Base-by-base conservation (phyloP, 2,888 invertebrate species). In the Camptogramma bilineatum region DNA sequence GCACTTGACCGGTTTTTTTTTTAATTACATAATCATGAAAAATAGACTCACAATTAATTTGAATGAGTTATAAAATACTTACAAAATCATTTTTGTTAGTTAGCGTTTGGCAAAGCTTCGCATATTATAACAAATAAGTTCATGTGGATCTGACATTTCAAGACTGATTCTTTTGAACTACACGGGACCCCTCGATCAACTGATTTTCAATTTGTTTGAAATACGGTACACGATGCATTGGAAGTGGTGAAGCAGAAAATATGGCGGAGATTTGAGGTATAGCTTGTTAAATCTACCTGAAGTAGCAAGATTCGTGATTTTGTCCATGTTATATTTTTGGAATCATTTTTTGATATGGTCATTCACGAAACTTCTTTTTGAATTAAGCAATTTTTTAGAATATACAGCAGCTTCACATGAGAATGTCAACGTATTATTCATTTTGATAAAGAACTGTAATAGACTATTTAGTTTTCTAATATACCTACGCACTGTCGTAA, bases 131-230 rank as follows among this genome's bases (percentile, higher is more conserved):
- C 13, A 13, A n/a, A 5, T 5, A 28, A 13, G 21, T 10, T 4
- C 24, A n/a, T 21, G 47, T 47, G 21, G 13, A 48, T 48, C 13
- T 21, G 21, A 19, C 10, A 13, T 48, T 21, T 24, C 48, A 34
- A 17, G 34, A 19, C 24, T 7, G 7, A 28, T 47, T 47, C 59
- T 34, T 53, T 60, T 59, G 46, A 52, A 46, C 46, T 18, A 51
- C 16, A 47, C 81, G 81, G 82, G 80, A 80, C 86, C 90, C 87
- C 84, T 85, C 77, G 83, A 86, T 84, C 89, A 91, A 91, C 91
- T 91, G 90, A 91, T 92, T 91, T 92, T 91, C 91, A 91, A 92
- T 92, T 91, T 91, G 88, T 90, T 88, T 88, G 90, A 90, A 87
- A 92, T 90, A 89, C 88, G 86, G 88, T 87, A 87, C 85, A 82